Base-by-base conservation (phyloP, 2,113 vertebrate genomes). In the Dolichallabes microphthalmus region DNA sequence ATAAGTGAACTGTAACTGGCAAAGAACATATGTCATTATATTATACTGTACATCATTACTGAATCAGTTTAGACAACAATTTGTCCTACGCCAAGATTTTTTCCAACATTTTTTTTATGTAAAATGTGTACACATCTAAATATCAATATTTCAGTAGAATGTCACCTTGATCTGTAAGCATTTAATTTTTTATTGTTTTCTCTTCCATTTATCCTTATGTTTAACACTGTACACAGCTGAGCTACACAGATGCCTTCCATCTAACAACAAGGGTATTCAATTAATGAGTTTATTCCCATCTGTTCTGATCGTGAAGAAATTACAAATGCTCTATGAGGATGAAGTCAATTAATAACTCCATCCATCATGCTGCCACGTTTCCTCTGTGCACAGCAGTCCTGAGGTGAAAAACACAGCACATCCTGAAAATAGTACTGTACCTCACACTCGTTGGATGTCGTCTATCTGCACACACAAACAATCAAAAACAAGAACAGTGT, bases 301-400 rank as follows among this genome's bases (percentile, higher is more conserved):
- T 90, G 73, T 75, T 89, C 86, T 81, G 87, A 71, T 79, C 52
- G 78, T 80, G 64, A 73, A 63, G 87, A 85, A 90, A 88, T 92
- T 84, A 89, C 85, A 90, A 87, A 90, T 71, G 86, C 85, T 88
- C 83, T 73, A 85, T 81, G 86, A 88, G 85, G 84, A 91, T 90
- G 87, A 91, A 92, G 89, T 91, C 88, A 90, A 89, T 93, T 90
- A 92, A 87, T 88, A 90, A 90, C 66, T 85, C 87, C 86, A 92
- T 92, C 91, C 90, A 90, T 92, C 89, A 92, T 85, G 73, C 90
- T 89, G 92, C 79, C 88, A 90, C 64, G 66, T 81, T 78, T 87
- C 76, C 78, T 76, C 87, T 61, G 58, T 84, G 85, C 74, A 60
- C 83, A 73, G 61, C 61, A 81, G 80, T 80, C 71, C 64, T 52